Base-by-base conservation (phyloP, 1,140 invertebrate species). In the Zaprionus vittiger region DNA sequence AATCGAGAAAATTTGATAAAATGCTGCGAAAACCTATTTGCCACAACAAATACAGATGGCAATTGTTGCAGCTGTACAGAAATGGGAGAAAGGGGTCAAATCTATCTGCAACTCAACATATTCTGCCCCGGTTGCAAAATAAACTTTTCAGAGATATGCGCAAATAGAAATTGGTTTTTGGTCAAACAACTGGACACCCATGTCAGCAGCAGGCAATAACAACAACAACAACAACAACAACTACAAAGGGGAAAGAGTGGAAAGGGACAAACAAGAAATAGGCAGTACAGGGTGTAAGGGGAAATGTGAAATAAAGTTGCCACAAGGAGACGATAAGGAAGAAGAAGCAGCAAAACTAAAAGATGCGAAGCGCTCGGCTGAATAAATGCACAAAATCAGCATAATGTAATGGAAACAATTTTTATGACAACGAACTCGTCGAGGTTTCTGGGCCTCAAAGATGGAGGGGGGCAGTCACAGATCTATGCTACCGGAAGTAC, bases 351-450 rank as follows among this genome's bases (percentile, higher is more conserved):
- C 26, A 69, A 79, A 79, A 76, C 71, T 66, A 79, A 78, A 61
- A 79, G 81, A 77, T 76, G 77, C 57, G 66, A 70, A 74, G 78
- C 81, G 68, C 66, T 76, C 77, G 73, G 73, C 86, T 82, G 80
- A 82, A 90, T 91, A 90, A 90, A 90, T 90, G 85, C 79, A 82
- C 85, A 41, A 90, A 90, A 90, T 90, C 85, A 90, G 85, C 85
- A 90, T 90, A 90, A 90, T 90, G 86, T 90, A 90, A 90, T 90
- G 85, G 85, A 90, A 90, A 90, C 85, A 90, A 90, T 89, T 90
- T 89, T 85, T 89, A 85, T 85, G 85, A 90, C 81, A 82, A 89
- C 76, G 31, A 68, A 61, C 17, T 24, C 20, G 47, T 4, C 20
- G 17, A n/a, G 41, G 41, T 47, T n/a, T 24, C 47, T 2, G 11